These are phyloP conservation scores for Podocnemis expansa DNA, from an alignment of 2,113 vertebrate genomes.

Conservation along the genomic window DNA sequence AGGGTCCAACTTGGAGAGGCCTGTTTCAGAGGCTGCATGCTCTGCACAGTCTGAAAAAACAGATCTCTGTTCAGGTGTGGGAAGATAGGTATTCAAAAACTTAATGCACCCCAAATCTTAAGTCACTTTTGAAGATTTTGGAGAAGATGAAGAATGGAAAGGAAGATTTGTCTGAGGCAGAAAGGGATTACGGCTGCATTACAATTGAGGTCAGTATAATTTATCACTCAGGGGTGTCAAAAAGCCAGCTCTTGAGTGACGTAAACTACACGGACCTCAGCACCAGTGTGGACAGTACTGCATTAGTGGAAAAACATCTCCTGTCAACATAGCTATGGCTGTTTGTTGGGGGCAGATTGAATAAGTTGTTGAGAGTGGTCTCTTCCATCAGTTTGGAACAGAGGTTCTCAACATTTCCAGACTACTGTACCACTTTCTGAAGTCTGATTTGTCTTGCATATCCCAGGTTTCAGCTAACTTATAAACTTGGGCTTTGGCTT, in stretches of 20 bases:
- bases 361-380: neutral
- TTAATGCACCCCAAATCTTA: fast-evolving
- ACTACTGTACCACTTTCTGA: no score
- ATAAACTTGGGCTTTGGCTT: no score
- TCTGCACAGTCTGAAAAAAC: fast-evolving
- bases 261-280: neutral
- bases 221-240: neutral
- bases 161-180: neutral
- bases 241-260: neutral
- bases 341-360: neutral
- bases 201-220: neutral
- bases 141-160: neutral
- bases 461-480: no score
- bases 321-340: neutral
- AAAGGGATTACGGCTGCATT: neutral
- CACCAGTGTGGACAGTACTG: neutral
- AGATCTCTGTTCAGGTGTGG: neutral
- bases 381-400: neutral
- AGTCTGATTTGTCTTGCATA: no score
- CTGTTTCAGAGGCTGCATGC: neutral
- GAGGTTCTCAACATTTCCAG: no score
- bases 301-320: neutral
- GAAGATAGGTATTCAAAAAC: neutral
- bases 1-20: neutral
- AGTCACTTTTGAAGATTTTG: neutral